Percentiles rank a stretch among this genome's conserved stretches.
Conservation (phyloP, 2,797 vertebrate species). For the Sternotherus odoratus region DNA sequence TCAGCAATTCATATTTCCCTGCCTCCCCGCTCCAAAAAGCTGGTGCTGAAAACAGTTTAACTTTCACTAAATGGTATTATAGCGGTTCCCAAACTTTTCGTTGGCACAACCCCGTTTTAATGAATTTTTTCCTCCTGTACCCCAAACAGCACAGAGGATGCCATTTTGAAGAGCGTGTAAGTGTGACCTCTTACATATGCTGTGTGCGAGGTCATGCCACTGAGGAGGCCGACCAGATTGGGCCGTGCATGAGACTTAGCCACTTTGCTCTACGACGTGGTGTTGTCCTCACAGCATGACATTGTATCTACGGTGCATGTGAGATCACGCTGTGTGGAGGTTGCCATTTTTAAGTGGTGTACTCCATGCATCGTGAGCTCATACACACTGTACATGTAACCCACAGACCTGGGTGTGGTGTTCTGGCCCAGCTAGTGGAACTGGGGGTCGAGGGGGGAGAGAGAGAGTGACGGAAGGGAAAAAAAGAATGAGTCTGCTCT, state of each 20-base stretch:
- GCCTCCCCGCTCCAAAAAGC: background rate
- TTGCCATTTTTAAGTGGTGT: background rate
- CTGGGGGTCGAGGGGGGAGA: too few relatives aligned
- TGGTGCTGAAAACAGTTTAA: constrained; percentile 9
- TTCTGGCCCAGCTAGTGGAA: too few relatives aligned
- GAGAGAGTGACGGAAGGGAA: too few relatives aligned
- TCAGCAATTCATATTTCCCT: background rate
- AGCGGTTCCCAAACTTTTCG: background rate
- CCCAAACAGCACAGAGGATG: background rate
- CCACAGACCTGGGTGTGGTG: too few relatives aligned
- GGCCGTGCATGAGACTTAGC: too few relatives aligned
- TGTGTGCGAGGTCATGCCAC: background rate
- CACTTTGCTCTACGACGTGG: background rate
- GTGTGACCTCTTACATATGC: background rate
- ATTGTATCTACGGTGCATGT: background rate
- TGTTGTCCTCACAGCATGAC: background rate
- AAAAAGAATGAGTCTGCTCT: too few relatives aligned
- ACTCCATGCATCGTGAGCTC: background rate
- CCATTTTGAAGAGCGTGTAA: too few relatives aligned
- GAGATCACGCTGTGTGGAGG: background rate
- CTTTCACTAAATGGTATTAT: background rate
- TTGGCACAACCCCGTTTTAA: background rate
- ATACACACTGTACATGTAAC: too few relatives aligned
- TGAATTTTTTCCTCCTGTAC: background rate
- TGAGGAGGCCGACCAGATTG: too few relatives aligned